A percentile compares a stretch with the other conserved stretches of the same genome.
phyloP scores from a whole-genome alignment of 2,113 vertebrate genomes.

The Erpornis zantholeuca region DNA sequence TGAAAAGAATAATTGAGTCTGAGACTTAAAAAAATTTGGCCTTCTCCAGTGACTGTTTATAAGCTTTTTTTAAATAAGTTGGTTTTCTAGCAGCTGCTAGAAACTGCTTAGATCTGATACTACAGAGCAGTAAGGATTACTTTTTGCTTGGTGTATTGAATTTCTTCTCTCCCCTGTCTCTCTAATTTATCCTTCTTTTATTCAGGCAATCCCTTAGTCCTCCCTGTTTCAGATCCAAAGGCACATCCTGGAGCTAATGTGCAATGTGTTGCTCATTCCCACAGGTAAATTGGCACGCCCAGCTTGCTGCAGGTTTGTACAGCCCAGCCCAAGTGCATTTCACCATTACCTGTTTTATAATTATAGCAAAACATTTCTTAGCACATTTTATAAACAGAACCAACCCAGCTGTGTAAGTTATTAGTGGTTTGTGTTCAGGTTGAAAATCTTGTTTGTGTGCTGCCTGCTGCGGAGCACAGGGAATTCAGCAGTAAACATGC shows the following conservation, averaged over 20 bases:
- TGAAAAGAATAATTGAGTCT: background rate
- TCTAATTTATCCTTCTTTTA: background rate
- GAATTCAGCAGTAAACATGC: background rate
- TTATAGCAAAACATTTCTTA: background rate
- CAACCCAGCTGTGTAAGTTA: background rate
- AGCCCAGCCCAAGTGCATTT: background rate
- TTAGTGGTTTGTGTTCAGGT: background rate
- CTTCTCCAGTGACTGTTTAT: background rate
- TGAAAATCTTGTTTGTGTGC: background rate
- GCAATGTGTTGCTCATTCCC: background rate
- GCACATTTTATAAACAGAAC: background rate
- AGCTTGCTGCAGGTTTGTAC: background rate
- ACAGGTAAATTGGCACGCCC: background rate
- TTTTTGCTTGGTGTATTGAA: background rate
- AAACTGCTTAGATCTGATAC: background rate
- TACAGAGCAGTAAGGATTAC: background rate
- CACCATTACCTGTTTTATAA: background rate
- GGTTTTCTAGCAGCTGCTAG: background rate
- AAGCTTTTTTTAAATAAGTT: background rate
- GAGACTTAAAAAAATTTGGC: background rate
- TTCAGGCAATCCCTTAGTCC: background rate
- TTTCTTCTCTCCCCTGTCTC: background rate
- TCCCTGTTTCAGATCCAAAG: background rate
- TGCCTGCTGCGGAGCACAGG: background rate
- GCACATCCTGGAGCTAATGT: background rate